Conservation (phyloP, 1,140 invertebrate genomes). For the Eumeta japonica region DNA sequence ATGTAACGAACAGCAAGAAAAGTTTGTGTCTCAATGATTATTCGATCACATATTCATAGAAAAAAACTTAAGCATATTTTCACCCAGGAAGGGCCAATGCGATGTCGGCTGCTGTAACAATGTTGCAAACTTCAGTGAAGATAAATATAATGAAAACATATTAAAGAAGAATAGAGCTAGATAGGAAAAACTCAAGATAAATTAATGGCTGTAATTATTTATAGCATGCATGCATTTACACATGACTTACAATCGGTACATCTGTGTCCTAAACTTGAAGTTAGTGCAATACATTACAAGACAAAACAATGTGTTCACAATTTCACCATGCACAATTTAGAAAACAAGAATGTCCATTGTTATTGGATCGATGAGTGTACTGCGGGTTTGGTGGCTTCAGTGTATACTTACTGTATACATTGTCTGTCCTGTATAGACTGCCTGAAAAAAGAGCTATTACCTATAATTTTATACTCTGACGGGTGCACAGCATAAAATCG, state of each 20-base stretch:
- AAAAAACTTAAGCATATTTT: slow-evolving; percentile 21
- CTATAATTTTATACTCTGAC: background rate
- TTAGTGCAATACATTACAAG: slow-evolving; percentile 34
- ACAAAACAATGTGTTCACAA: slow-evolving; percentile 25
- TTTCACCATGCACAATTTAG: no score
- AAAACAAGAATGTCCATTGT: no score
- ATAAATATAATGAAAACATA: slow-evolving; percentile 20
- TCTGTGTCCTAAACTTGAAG: slow-evolving; percentile 24
- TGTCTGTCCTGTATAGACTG: slow-evolving; percentile 1
- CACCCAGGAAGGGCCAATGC: slow-evolving; percentile 36
- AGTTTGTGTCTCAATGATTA: slow-evolving; percentile 9
- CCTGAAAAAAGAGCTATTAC: background rate
- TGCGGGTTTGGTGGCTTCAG: background rate
- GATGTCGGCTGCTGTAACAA: slow-evolving; percentile 25
- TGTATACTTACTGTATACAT: background rate
- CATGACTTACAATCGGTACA: slow-evolving; percentile 31
- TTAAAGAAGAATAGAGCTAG: slow-evolving; percentile 14
- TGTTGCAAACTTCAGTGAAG: slow-evolving; percentile 23
- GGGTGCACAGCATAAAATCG: background rate
- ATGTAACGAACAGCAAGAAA: slow-evolving; percentile 9
- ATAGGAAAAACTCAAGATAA: slow-evolving; percentile 15
- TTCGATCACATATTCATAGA: slow-evolving; percentile 20
- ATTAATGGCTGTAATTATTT: no score
- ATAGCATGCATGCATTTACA: slow-evolving; percentile 16
- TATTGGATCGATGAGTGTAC: no score